A percentile compares a stretch with the other conserved stretches of the same genome.
These are phyloP conservation scores for Cyclargus thomasi DNA, from an alignment of 1,140 invertebrate species.

Conservation along the genomic window DNA sequence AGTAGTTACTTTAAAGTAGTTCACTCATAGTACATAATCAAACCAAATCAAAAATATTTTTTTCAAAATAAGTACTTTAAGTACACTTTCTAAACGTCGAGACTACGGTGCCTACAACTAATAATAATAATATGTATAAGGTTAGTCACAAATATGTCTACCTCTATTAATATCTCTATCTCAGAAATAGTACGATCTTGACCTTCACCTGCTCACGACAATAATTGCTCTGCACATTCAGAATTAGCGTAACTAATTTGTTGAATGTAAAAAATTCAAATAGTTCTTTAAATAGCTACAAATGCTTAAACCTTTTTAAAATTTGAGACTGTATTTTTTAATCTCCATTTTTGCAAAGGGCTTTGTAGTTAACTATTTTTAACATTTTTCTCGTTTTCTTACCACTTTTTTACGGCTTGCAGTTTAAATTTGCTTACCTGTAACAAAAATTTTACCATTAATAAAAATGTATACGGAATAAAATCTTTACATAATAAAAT, in stretches of 20 bases:
- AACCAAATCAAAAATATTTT: no score
- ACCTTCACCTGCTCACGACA: conserved; percentile 40
- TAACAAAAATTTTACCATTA: conserved; percentile 21
- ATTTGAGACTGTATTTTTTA: neutral
- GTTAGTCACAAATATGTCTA: no score
- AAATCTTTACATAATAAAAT: no score
- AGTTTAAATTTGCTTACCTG: conserved; percentile 17
- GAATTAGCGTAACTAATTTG: conserved; percentile 32
- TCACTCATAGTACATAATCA: no score
- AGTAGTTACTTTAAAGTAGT: no score
- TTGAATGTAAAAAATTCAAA: conserved; percentile 16
- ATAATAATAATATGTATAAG: no score
- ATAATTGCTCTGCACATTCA: conserved; percentile 33
- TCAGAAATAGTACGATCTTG: conserved; percentile 26
- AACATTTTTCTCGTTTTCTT: neutral
- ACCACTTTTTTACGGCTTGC: neutral
- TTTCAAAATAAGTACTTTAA: no score
- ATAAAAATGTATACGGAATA: neutral
- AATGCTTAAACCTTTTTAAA: neutral
- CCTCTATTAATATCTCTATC: neutral
- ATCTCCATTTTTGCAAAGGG: no score
- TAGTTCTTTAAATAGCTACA: neutral
- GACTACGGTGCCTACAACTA: no score
- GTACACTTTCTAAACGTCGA: no score
- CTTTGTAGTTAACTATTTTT: no score